These are phyloP conservation scores for Phortica variegata DNA, from an alignment of 1,140 invertebrate species.

Conservation along the genomic window DNA sequence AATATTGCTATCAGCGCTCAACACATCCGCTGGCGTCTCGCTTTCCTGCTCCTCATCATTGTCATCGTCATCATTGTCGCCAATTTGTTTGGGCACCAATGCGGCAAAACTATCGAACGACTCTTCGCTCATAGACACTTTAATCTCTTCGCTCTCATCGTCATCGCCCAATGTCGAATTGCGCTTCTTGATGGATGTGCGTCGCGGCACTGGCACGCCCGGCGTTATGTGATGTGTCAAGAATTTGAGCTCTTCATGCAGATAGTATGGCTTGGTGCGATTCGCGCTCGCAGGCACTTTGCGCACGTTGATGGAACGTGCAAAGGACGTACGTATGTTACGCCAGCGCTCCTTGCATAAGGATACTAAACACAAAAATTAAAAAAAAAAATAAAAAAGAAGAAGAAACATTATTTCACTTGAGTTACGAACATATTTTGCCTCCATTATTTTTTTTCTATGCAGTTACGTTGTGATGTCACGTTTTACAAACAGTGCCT, in stretches of 20 bases:
- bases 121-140: slow-evolving; percentile 13
- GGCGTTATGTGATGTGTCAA: slow-evolving; percentile 38
- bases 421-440: neutral
- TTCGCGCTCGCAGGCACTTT: slow-evolving; percentile 26
- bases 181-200: slow-evolving; percentile 6
- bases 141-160: slow-evolving; percentile 12
- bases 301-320: slow-evolving; percentile 38
- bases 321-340: slow-evolving; percentile 42
- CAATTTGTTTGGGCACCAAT: slow-evolving; percentile 6
- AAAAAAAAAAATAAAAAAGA: neutral
- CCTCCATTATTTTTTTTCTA: no score
- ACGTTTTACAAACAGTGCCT: no score
- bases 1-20: slow-evolving; percentile 1
- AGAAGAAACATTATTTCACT: neutral
- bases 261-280: slow-evolving; percentile 42
- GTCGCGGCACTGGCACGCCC: slow-evolving; percentile 33
- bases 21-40: slow-evolving; percentile 30
- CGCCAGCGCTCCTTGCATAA: slow-evolving; percentile 45
- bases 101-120: slow-evolving; percentile 15
- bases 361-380: slow-evolving; percentile 18
- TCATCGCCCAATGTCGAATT: slow-evolving; percentile 8
- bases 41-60: slow-evolving; percentile 19
- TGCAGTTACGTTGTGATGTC: no score
- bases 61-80: slow-evolving; percentile 18
- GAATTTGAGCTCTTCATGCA: slow-evolving; percentile 36